These are phyloP conservation scores for Halcyon leucocephala DNA, from an alignment of 2,797 vertebrate species.

Conservation along the genomic window DNA sequence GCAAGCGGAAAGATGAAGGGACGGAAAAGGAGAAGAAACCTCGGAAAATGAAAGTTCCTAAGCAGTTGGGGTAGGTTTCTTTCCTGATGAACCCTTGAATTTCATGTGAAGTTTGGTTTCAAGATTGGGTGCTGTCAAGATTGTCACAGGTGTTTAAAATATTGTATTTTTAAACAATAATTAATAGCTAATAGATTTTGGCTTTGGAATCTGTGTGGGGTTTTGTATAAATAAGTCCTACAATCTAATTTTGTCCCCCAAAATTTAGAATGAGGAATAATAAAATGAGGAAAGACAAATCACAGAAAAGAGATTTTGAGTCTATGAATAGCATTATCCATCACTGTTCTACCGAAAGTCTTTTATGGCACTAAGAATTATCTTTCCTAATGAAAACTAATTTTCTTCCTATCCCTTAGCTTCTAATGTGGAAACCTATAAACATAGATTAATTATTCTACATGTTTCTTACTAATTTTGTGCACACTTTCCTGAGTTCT, in stretches of 20 bases:
- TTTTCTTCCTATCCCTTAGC: background rate
- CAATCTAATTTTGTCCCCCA: background rate
- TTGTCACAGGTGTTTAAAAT: background rate
- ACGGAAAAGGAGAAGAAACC: slow-evolving; percentile 91
- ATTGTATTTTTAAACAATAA: background rate
- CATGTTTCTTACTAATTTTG: background rate
- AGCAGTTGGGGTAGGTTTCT: slow-evolving; percentile 86
- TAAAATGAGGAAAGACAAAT: background rate
- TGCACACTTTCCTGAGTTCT: background rate
- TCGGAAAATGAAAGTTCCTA: slow-evolving; percentile 90
- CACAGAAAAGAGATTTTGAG: background rate
- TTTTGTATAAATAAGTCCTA: background rate
- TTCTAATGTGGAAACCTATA: background rate
- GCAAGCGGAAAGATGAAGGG: slow-evolving; percentile 91
- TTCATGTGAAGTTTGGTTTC: background rate
- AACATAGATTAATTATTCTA: background rate
- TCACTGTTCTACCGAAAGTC: background rate
- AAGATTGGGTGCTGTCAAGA: background rate
- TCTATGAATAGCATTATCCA: background rate
- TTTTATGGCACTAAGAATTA: background rate
- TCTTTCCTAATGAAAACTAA: background rate
- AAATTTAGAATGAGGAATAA: background rate
- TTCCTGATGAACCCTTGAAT: background rate
- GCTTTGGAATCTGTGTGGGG: background rate
- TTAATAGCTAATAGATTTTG: background rate